Evolutionary conservation across 2,797 vertebrate species (phyloP).

Genomic region (Siniperca scherzeri): DNA sequence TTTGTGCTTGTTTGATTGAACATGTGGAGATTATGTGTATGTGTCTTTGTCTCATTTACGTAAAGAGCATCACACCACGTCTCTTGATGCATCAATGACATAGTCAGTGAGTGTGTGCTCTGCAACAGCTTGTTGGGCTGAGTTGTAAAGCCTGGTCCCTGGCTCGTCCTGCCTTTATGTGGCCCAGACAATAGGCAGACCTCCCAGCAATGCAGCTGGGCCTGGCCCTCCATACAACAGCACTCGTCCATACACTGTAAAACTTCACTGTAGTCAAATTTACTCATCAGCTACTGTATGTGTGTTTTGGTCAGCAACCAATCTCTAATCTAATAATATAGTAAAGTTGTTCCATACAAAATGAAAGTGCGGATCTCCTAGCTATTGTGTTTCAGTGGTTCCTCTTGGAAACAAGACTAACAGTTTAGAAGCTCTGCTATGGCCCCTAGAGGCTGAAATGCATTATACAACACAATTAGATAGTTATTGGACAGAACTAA

Average conservation of each 20-base stretch:
- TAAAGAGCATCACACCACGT: conserved; percentile 81
- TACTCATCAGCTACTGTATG: conserved; percentile 23
- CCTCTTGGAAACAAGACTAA: not conserved
- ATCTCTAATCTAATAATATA: not conserved
- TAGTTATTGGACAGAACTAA: not conserved
- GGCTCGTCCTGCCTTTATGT: conserved; percentile 86
- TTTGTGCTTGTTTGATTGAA: conserved; percentile 31
- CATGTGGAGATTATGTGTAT: conserved; percentile 28
- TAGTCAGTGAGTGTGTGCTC: conserved; percentile 76
- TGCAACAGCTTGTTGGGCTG: conserved; percentile 84
- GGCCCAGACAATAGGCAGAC: conserved; percentile 90
- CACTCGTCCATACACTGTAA: conserved; percentile 77
- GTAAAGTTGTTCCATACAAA: not conserved
- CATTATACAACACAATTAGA: not conserved
- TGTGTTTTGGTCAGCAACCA: not conserved
- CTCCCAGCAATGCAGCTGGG: conserved; percentile 94
- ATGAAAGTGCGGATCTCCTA: not conserved
- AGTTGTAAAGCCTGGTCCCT: conserved; percentile 86
- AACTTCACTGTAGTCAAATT: conserved; percentile 51
- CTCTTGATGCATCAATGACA: conserved; percentile 84
- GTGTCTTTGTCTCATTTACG: conserved; percentile 69
- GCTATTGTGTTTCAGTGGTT: not conserved
- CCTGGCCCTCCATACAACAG: conserved; percentile 85
- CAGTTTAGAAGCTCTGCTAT: not conserved
- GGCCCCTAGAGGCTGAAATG: not conserved